Base-by-base conservation (phyloP, 2,888 invertebrate genomes). In the Netelia inedita region DNA sequence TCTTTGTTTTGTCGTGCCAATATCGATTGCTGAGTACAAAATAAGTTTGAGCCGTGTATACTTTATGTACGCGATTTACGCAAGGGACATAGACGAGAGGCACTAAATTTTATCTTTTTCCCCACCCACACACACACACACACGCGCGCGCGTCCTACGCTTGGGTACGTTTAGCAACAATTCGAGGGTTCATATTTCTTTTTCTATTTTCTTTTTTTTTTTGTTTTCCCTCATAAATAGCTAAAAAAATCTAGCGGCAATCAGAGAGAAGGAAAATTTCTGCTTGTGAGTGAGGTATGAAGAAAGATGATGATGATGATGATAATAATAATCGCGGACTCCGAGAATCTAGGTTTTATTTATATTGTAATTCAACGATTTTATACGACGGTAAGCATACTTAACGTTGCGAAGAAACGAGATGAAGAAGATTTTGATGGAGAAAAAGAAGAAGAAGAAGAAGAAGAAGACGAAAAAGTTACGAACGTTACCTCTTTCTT, bases 401-500 rank as follows among this genome's bases (percentile, higher is more conserved):
- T 83, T 86, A 88, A 85, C 86, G 78, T 86, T 88, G 81, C 41
- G 43, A 78, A n/a, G 63, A 65, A 81, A 63, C 53, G 53, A 71
- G 21, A 23, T 23, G 41, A 16, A 28, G 68, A 19, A n/a, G n/a
- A 73, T 9, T 14, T 43, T 23, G 43, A 59, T 59, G 14, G 59
- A 57, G 28, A 76, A 57, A 6, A 73, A 16, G 21, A 59, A 50
- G 43, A 46, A 73, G 14, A 66, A 63, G 28, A 76, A 57, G 19
- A 76, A 69, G 66, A 61, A 63, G 28, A 76, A 57, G 19, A 76
- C 65, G 66, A 61, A 66, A 81, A 71, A 81, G 79, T 87, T 88
- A 88, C 86, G 83, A 91, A 88, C 88, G 86, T 90, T 91, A 90
- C 86, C 87, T 90, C 91, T 88, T 87, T 91, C 89, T 91, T 89